Evolutionary conservation across 2,888 invertebrate species (phyloP).

Genomic region (Hyppa rectilinea): DNA sequence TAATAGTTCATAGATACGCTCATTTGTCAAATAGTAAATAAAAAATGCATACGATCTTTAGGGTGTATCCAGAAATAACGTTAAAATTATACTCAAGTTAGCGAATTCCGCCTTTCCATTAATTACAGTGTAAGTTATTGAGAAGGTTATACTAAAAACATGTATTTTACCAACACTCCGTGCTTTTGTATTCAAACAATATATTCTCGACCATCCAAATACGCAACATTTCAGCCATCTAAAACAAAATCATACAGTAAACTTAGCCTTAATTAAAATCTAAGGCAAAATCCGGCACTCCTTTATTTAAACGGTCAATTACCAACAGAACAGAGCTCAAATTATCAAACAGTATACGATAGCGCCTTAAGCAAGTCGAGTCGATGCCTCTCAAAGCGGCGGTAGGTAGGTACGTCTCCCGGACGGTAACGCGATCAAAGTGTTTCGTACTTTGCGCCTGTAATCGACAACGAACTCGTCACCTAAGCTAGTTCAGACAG

Average conservation of each 20-base stretch:
- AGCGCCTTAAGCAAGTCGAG: slow-evolving; percentile 74
- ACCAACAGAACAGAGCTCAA: slow-evolving; percentile 63
- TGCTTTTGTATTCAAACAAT: too few species aligned
- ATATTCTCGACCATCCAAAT: too few species aligned
- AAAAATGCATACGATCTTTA: too few species aligned
- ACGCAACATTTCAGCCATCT: too few species aligned
- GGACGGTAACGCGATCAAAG: slow-evolving; percentile 82
- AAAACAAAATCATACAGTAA: slow-evolving; percentile 18
- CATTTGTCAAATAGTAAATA: too few species aligned
- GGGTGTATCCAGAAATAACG: too few species aligned
- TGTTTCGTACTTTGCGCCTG: slow-evolving; percentile 69
- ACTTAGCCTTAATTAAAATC: slow-evolving; percentile 36
- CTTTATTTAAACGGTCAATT: slow-evolving; percentile 61
- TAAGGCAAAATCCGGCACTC: slow-evolving; percentile 29
- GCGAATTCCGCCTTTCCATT: too few species aligned
- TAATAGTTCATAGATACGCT: too few species aligned
- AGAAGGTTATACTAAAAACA: too few species aligned
- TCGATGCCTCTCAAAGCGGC: slow-evolving; percentile 71
- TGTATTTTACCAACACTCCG: too few species aligned
- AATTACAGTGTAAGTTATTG: too few species aligned
- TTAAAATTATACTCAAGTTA: too few species aligned
- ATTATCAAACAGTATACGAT: slow-evolving; percentile 69
- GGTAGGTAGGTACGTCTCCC: slow-evolving; percentile 62
- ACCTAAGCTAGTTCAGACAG: slow-evolving; percentile 55
- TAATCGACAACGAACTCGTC: slow-evolving; percentile 75